phyloP scores from a whole-genome alignment of 2,888 invertebrate species.

The Campopleginae sp. region DNA sequence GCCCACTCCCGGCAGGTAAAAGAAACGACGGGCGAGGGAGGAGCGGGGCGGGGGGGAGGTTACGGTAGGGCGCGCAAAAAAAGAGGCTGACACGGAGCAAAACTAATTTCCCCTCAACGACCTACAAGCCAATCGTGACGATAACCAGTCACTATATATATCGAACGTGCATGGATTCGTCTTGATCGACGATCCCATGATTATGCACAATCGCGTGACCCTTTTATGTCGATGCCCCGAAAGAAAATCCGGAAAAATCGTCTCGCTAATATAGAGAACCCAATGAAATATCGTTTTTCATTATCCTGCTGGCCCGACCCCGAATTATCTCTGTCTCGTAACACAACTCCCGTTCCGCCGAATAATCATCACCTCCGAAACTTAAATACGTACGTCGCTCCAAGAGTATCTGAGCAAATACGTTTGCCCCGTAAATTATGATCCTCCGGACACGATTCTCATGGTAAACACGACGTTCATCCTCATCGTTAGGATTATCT shows the following conservation, averaged over 20 bases:
- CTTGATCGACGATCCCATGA: neutral
- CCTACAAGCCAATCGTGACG: no score
- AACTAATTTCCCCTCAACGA: slow-evolving; percentile 13
- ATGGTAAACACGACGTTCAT: slow-evolving; percentile 7
- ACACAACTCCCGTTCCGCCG: neutral
- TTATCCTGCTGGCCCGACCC: neutral
- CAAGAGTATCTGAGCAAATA: neutral
- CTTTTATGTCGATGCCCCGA: neutral
- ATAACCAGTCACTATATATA: no score
- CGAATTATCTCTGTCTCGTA: neutral
- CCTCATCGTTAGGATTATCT: neutral
- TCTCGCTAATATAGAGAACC: neutral
- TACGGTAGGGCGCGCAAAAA: neutral
- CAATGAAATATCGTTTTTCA: neutral
- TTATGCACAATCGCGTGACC: neutral
- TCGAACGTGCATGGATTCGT: neutral
- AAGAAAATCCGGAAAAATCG: neutral
- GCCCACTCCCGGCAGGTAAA: slow-evolving; percentile 45
- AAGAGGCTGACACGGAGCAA: slow-evolving; percentile 9
- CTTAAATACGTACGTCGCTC: neutral
- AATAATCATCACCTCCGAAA: neutral
- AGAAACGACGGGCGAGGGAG: no score
- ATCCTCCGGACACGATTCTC: neutral
- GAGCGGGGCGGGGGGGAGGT: no score
- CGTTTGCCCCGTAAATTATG: neutral